phyloP scores from a whole-genome alignment of 2,888 invertebrate genomes.

The Eristalis tenax region DNA sequence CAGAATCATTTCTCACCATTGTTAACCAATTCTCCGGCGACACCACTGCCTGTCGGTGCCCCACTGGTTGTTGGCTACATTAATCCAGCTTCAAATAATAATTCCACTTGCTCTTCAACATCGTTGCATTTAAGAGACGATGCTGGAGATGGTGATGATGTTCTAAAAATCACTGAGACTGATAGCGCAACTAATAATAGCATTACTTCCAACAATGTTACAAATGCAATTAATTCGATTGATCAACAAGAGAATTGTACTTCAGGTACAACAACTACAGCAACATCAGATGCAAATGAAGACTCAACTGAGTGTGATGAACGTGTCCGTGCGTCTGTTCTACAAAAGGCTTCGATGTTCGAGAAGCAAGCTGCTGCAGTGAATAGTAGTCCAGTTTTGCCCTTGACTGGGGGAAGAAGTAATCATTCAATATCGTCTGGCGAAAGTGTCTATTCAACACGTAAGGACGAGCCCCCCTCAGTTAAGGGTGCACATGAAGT shows the following conservation, averaged over 20 bases:
- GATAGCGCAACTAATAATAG: slow-evolving; percentile 72
- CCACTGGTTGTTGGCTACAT: slow-evolving; percentile 64
- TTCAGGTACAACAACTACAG: slow-evolving; percentile 37
- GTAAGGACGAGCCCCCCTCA: slow-evolving; percentile 74
- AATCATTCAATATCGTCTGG: slow-evolving; percentile 70
- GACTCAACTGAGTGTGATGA: slow-evolving; percentile 77
- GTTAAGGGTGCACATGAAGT: slow-evolving; percentile 55
- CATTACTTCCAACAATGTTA: slow-evolving; percentile 45
- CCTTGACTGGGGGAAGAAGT: slow-evolving; percentile 65
- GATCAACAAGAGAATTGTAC: slow-evolving; percentile 57
- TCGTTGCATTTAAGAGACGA: slow-evolving; percentile 62
- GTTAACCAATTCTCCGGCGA: slow-evolving; percentile 79
- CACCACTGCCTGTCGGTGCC: slow-evolving; percentile 52
- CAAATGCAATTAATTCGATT: slow-evolving; percentile 57
- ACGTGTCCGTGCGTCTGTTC: slow-evolving; percentile 80
- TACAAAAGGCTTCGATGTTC: slow-evolving; percentile 81
- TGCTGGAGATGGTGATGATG: slow-evolving; percentile 72
- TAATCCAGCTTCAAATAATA: slow-evolving; percentile 68
- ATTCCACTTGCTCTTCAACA: slow-evolving; percentile 61
- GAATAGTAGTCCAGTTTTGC: slow-evolving; percentile 68
- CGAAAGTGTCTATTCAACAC: slow-evolving; percentile 70
- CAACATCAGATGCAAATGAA: slow-evolving; percentile 49
- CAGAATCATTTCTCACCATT: slow-evolving; percentile 81
- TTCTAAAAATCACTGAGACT: slow-evolving; percentile 80
- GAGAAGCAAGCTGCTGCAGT: slow-evolving; percentile 80